phyloP scores from a whole-genome alignment of 2,888 invertebrate species.

The Himalopsyche japonica region DNA sequence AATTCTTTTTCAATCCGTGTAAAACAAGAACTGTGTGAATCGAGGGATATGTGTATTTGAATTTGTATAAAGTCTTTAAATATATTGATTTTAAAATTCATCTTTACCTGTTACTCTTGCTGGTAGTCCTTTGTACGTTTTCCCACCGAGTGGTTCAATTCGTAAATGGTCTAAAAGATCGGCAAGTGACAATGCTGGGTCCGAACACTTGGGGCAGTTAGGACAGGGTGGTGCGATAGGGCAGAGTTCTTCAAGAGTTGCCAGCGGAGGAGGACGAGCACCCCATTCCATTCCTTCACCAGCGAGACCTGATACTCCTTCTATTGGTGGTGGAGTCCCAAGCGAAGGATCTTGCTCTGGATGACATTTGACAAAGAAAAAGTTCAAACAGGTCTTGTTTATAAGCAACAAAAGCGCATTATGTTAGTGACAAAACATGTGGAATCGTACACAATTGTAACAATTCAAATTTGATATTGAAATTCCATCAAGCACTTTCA shows the following conservation, averaged over 20 bases:
- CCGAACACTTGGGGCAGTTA: constrained; percentile 52
- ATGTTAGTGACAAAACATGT: too few relatives aligned
- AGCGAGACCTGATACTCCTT: constrained; percentile 43
- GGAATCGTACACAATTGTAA: too few relatives aligned
- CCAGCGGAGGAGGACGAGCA: constrained; percentile 51
- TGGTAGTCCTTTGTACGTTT: constrained; percentile 62
- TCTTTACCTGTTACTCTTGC: constrained; percentile 54
- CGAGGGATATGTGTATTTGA: too few relatives aligned
- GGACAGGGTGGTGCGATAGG: constrained; percentile 53
- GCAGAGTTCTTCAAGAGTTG: constrained; percentile 56
- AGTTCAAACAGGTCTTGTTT: too few relatives aligned
- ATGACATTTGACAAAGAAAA: not conserved
- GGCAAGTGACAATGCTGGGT: constrained; percentile 45
- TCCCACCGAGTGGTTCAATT: constrained; percentile 52
- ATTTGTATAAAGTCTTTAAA: too few relatives aligned
- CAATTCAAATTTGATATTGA: too few relatives aligned
- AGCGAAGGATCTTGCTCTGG: constrained; percentile 41
- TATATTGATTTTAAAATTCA: not conserved
- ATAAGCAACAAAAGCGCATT: too few relatives aligned
- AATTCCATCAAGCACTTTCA: too few relatives aligned
- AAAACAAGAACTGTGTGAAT: too few relatives aligned
- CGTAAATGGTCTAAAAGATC: constrained; percentile 46
- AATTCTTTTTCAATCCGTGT: too few relatives aligned
- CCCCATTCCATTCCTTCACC: constrained; percentile 53
- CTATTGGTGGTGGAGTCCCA: constrained; percentile 51